Evolutionary conservation across 2,797 vertebrate genomes (phyloP).

Genomic region (Corythornis leucogaster): DNA sequence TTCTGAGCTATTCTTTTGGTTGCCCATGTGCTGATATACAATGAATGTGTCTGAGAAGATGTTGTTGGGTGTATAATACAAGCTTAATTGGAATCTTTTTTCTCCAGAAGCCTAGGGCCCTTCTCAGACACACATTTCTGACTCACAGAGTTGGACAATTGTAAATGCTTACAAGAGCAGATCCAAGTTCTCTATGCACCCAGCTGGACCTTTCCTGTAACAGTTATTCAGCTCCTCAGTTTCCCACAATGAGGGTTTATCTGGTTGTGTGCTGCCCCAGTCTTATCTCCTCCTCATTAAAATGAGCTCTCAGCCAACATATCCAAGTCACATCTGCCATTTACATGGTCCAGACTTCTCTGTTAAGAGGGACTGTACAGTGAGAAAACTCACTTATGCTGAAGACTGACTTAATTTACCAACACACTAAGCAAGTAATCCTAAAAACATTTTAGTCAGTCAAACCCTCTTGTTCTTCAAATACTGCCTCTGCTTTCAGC

Average conservation of each 20-base stretch:
- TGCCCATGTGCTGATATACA: background rate
- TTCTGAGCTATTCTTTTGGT: slow-evolving; percentile 8
- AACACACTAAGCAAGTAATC: background rate
- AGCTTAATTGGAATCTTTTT: background rate
- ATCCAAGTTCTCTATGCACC: background rate
- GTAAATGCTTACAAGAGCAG: background rate
- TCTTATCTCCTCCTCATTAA: background rate
- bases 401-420: background rate
- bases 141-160: background rate
- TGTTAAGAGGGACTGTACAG: background rate
- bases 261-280: background rate
- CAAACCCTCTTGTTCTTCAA: background rate
- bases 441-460: background rate
- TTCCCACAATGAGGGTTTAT: background rate
- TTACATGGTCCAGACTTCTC: background rate
- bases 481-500: background rate
- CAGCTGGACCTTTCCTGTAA: slow-evolving; percentile 1
- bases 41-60: background rate
- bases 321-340: background rate
- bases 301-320: slow-evolving; percentile 1
- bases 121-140: background rate
- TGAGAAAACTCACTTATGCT: background rate
- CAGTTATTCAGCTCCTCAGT: background rate
- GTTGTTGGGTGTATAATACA: background rate
- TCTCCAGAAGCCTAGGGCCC: background rate